Evolutionary conservation across 2,113 vertebrate species (phyloP), one percentile per base, ranked within the genome.

Genomic region (Macrotus californicus): DNA sequence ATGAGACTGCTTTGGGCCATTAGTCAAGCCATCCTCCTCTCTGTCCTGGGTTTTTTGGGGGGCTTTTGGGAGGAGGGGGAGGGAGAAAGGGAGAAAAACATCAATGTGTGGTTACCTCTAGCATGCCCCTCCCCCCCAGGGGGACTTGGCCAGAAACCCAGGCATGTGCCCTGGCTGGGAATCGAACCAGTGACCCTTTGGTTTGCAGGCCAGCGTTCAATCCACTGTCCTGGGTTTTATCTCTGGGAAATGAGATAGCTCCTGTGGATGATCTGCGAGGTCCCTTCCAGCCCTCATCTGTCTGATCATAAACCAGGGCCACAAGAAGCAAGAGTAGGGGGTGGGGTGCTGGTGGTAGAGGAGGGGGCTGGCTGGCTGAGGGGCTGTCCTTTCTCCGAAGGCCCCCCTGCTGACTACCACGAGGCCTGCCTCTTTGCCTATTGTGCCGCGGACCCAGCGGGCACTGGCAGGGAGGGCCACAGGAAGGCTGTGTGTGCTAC

Each of bases 341-440:
- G 22, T 24, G 24, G 29, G 34, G 82, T 56, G 22, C 75, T 39
- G 41, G 39, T 6, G 54, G 48, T 5, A 39, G 41, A 8, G 21
- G 31, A 48, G 7, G 41, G 56, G 67, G 73, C 43, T 34, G 39
- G 50, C 26, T 39, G n/a, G 54, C 81, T 77, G 73, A 93, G 76
- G n/a, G 12, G 39, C 81, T 9, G 2, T 29, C 39, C n/a, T 19
- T 67, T 52, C 70, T 21, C 0, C 1, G 6, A 19, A 99, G 99
- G 97, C 16, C 98, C 99, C 54, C 99, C 99, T 0, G 89, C 91
- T 0, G 98, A 98, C 0, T 99, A 99, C 94, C 88, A 98, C 0
- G 98, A 98, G 46, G 97, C 99, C 7, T 99, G 99, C 91, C 89
- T 99, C 86, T 99, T 98, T 31, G 77, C 99, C 92, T 98, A 98